Base-by-base conservation (phyloP, 1,140 invertebrate species). In the Procambarus virginalis region DNA sequence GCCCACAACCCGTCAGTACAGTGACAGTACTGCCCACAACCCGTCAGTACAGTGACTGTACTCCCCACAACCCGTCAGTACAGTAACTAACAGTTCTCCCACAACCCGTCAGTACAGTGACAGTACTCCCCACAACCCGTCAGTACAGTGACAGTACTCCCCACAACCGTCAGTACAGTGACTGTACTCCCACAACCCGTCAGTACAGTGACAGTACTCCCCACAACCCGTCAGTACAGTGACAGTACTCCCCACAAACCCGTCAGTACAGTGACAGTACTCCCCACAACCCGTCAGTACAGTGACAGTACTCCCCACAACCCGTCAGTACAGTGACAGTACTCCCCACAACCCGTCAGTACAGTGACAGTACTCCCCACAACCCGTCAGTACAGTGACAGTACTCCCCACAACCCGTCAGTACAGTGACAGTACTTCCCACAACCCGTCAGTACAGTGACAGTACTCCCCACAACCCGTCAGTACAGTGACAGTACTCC, bases 251-350 rank as follows among this genome's bases (percentile, higher is more conserved):
- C 2, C 12, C 2, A 12, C 8, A 8, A n/a, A 55, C 8, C 12
- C 12, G 12, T 55, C 12, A 5, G 12, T 55, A 9, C 51, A 8
- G 12, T 2, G 2, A 79, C 17, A 51, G 10, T n/a, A 51, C 80
- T 22, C 34, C 80, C 55, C 77, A 64, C 82, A 73, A 22, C 86
- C 58, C 80, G 73, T 58, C 20, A 2, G 76, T 49, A 46, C 58
- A 82, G 60, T 80, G 49, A 22, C 80, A 34, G n/a, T 88, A 49
- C 80, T 88, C 45, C 80, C 8, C 64, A 51, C 48, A 80, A 88
- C 80, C 86, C 49, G 81, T 82, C 34, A n/a, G 81, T 88, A 10
- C 12, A 76, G 55, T 80, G 86, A 79, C 90, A 89, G 79, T 49
- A 70, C 77, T 55, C 78, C 49, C 68, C 73, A 70, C 68, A 8